These are phyloP conservation scores for Eolophus roseicapilla DNA, from an alignment of 2,113 vertebrate species.

Conservation along the genomic window DNA sequence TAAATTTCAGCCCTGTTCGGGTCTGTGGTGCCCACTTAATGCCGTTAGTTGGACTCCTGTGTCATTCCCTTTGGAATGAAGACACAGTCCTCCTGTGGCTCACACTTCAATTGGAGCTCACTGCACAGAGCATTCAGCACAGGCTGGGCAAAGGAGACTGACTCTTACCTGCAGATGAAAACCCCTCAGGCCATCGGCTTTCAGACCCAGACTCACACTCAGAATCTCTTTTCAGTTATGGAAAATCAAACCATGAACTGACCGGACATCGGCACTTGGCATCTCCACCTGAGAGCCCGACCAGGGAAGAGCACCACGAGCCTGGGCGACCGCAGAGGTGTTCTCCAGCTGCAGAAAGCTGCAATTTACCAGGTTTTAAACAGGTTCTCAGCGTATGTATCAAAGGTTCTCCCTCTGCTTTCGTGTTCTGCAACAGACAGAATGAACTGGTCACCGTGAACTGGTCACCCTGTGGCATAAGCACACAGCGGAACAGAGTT, in stretches of 20 bases:
- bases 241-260: conserved; percentile 77
- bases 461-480: neutral
- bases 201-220: neutral
- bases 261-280: neutral
- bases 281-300: neutral
- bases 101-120: accelerated
- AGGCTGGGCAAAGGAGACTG: neutral
- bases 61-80: neutral
- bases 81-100: neutral
- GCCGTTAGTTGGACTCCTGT: neutral
- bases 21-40: neutral
- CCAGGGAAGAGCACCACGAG: neutral
- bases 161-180: neutral
- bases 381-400: neutral
- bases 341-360: neutral
- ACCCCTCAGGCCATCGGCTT: neutral
- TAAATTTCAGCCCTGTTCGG: neutral
- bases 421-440: neutral
- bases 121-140: accelerated
- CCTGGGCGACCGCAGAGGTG: neutral
- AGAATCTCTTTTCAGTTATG: conserved; percentile 65
- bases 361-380: neutral
- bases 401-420: neutral
- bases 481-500: neutral
- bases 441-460: neutral